A percentile compares a stretch with the other conserved stretches of the same genome.
Evolutionary conservation across 35 echinoderm and acorn worm species (phyloP).

Genomic region (Amphiura filiformis): DNA sequence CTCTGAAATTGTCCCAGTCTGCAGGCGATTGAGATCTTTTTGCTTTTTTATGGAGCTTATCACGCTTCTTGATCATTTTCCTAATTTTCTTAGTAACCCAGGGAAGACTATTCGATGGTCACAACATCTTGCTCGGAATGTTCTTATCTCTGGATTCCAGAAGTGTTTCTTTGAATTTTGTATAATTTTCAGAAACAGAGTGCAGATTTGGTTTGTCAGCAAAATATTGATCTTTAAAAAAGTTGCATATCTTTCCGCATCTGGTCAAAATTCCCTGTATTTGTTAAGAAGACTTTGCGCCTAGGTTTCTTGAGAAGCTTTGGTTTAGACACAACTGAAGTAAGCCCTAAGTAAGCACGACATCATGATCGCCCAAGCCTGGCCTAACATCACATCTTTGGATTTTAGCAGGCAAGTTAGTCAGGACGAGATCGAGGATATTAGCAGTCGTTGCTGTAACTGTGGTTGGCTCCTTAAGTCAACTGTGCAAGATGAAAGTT

Average conservation of each 20-base stretch:
- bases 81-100: conserved; percentile 16
- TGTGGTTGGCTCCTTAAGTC: conserved; percentile 18
- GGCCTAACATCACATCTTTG: background rate
- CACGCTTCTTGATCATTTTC: background rate
- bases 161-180: background rate
- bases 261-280: background rate
- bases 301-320: background rate
- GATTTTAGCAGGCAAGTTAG: conserved; percentile 8
- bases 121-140: conserved; percentile 4
- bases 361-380: background rate
- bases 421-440: conserved; percentile 13
- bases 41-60: conserved; percentile 12
- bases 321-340: background rate
- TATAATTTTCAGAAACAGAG: background rate
- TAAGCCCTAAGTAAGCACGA: background rate
- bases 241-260: background rate
- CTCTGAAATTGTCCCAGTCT: conserved; percentile 11
- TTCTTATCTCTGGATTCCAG: conserved; percentile 1
- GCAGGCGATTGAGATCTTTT: background rate
- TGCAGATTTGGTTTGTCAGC: background rate
- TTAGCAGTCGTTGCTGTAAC: background rate
- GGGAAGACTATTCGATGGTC: conserved; percentile 18
- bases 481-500: background rate
- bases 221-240: background rate
- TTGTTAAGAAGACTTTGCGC: conserved; percentile 6